Percentiles rank a stretch among this genome's conserved stretches.
These are phyloP conservation scores for Myioborus melanocephalus DNA, from an alignment of 2,797 vertebrate species.

Conservation along the genomic window DNA sequence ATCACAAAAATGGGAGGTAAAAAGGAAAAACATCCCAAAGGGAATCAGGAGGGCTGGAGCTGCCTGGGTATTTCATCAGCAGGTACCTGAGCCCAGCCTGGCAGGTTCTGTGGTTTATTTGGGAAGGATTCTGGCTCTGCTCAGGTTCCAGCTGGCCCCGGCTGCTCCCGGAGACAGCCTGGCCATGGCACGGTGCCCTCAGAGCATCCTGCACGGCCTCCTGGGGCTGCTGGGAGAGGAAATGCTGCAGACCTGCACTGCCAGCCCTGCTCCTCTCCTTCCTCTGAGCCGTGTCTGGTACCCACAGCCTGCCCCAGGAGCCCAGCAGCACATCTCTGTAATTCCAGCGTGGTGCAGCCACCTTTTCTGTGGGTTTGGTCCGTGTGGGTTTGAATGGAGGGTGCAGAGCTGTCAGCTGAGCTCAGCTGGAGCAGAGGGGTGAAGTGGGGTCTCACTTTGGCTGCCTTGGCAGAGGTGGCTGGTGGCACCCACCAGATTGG, in stretches of 20 bases:
- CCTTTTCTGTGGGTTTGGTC: rapidly evolving
- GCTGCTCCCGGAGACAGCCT: not conserved
- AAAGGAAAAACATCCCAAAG: not conserved
- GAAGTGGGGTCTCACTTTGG: not conserved
- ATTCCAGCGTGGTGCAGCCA: not conserved
- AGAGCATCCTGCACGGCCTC: not conserved
- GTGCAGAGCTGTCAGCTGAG: not conserved
- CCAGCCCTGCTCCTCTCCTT: not conserved
- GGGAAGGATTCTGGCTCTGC: not conserved
- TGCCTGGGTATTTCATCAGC: not conserved
- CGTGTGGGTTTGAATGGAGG: rapidly evolving
- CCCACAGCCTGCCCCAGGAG: not conserved
- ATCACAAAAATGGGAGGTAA: rapidly evolving
- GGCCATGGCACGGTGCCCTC: not conserved
- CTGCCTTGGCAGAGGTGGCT: not conserved
- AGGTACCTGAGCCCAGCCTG: not conserved
- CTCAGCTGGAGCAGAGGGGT: rapidly evolving
- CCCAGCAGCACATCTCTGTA: rapidly evolving
- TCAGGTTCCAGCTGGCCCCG: not conserved
- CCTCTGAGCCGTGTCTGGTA: not conserved
- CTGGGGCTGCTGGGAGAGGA: not conserved
- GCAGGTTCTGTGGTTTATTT: not conserved
- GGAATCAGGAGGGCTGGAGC: not conserved
- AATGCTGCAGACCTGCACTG: rapidly evolving
- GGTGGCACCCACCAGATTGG: not conserved